Base-by-base conservation (phyloP, 1,140 invertebrate genomes). In the Pseudomyrmex pallidus region DNA sequence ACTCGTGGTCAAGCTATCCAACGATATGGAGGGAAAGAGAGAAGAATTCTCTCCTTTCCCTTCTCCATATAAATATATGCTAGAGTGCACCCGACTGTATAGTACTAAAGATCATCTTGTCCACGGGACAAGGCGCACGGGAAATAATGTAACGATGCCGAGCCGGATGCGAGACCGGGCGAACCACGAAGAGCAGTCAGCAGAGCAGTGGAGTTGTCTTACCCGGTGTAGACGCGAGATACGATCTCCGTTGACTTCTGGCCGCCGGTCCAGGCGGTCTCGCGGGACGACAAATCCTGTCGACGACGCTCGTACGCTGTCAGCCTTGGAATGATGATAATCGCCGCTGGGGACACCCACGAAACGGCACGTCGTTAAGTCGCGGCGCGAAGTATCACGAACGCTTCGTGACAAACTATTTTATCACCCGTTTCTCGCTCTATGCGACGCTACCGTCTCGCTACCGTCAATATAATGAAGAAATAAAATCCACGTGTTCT, bases 101-200 rank as follows among this genome's bases (percentile, higher is more conserved):
- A 67, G 83, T 67, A 83, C 84, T 85, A 84, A 85, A 89, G 90
- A 92, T 92, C 90, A 77, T 83, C 88, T 52, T 13, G 87, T 61
- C 62, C 66, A 59, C 2, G 62, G 86, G 85, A 90, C 90, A 91
- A 90, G 86, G 86, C 78, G 72, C 86, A 67, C 64, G 89, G 90
- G 90, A 92, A 92, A 91, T 92, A 92, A 92, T 91, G 89, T 84
- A 87, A 86, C 89, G 90, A 91, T 88, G 88, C 87, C 85, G 87
- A 92, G 90, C 91, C 91, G 91, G 91, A 92, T 92, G 85, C 89
- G 85, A 85, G 80, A 59, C 70, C 86, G 12, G 54, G 9, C 57
- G 52, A 87, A 20, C 74, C 82, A 76, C 70, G 74, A 73, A 84
- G 20, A 46, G 64, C 48, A 72, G 74, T 57, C 70, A 87, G 83